phyloP scores from a whole-genome alignment of 1,140 invertebrate species.

The Geopemphigus sp. region DNA sequence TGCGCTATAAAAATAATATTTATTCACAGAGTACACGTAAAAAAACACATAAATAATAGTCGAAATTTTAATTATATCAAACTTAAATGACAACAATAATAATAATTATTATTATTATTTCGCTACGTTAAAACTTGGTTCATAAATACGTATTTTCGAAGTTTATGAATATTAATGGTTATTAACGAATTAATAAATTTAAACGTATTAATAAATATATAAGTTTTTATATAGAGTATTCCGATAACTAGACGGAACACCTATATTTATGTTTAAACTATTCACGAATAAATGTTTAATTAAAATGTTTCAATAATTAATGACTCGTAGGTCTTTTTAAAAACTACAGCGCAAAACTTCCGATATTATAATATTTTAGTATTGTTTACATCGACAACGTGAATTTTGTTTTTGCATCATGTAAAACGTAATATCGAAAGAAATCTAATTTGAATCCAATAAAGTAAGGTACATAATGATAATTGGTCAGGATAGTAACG shows the following conservation, averaged over 20 bases:
- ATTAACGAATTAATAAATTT: neutral
- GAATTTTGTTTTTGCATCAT: neutral
- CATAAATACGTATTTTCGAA: constrained; percentile 3
- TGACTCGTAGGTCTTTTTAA: neutral
- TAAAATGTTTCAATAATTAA: constrained; percentile 9
- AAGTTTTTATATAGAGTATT: neutral
- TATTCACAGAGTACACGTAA: neutral
- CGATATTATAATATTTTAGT: neutral
- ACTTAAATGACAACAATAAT: neutral
- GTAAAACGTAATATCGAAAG: too few relatives aligned
- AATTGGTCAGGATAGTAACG: neutral
- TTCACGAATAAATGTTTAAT: constrained; percentile 5
- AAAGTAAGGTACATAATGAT: too few relatives aligned
- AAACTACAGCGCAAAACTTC: neutral
- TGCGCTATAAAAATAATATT: neutral
- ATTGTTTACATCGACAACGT: neutral
- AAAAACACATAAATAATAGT: constrained; percentile 24
- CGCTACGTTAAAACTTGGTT: neutral
- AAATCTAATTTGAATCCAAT: too few relatives aligned
- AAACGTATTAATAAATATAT: constrained; percentile 8
- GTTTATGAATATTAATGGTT: constrained; percentile 6
- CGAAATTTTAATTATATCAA: constrained; percentile 12
- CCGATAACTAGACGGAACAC: neutral
- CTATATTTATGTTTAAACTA: constrained; percentile 2
- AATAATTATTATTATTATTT: neutral